These are phyloP conservation scores for Eupeodes luniger DNA, from an alignment of 2,888 invertebrate genomes.

Conservation along the genomic window DNA sequence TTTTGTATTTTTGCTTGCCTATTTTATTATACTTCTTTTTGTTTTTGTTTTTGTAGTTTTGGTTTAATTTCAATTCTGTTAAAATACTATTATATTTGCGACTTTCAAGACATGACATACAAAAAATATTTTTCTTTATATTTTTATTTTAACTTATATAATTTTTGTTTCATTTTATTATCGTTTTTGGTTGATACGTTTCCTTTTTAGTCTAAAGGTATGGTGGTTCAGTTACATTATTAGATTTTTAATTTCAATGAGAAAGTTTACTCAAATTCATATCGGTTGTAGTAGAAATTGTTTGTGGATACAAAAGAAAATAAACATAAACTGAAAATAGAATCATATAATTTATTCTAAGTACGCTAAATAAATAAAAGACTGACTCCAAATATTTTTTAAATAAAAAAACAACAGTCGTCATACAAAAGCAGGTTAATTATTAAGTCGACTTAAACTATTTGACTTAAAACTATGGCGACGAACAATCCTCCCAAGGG, in stretches of 20 bases:
- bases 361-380: too few species aligned
- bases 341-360: too few species aligned
- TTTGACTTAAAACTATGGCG: too few species aligned
- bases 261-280: not conserved
- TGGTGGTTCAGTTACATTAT: constrained; percentile 71
- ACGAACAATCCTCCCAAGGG: too few species aligned
- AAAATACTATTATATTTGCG: constrained; percentile 37
- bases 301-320: not conserved
- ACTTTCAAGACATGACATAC: constrained; percentile 50
- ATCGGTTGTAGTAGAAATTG: not conserved
- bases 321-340: too few species aligned
- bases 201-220: constrained; percentile 62
- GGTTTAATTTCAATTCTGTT: constrained; percentile 19
- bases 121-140: constrained; percentile 30
- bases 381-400: too few species aligned
- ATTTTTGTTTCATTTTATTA: constrained; percentile 42
- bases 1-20: constrained; percentile 43
- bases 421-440: too few species aligned
- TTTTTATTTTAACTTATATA: constrained; percentile 9
- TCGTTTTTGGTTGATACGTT: constrained; percentile 59
- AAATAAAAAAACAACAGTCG: too few species aligned
- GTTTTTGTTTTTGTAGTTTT: constrained; percentile 16
- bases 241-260: constrained; percentile 34
- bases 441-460: too few species aligned
- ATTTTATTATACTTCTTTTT: constrained; percentile 20